Percentiles rank a stretch among this genome's conserved stretches.
Evolutionary conservation across 2,797 vertebrate species (phyloP).

Genomic region (Oreochromis mossambicus): DNA sequence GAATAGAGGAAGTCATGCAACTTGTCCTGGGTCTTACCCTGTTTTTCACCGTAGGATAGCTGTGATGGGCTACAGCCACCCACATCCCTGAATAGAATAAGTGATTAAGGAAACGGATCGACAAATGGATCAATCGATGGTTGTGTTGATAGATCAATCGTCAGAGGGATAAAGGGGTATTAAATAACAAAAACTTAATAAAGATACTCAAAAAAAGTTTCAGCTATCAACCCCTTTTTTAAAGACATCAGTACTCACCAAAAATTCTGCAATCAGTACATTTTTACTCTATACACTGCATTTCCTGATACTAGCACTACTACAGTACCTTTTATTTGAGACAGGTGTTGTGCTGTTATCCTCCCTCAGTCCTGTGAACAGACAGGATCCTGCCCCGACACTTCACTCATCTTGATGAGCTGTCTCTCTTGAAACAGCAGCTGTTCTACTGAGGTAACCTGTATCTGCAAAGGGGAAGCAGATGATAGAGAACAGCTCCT

Average conservation of each 20-base stretch:
- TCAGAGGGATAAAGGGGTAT: neutral
- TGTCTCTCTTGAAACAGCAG: constrained; percentile 37
- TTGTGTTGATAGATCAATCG: neutral
- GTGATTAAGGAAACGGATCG: neutral
- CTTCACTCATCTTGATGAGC: constrained; percentile 41
- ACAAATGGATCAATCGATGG: neutral
- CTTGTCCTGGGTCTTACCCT: neutral
- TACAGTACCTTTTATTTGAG: neutral
- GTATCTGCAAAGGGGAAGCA: neutral
- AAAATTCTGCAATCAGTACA: neutral
- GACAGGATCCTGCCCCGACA: constrained; percentile 11
- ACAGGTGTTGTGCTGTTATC: neutral
- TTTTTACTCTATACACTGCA: neutral
- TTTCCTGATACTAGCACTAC: neutral
- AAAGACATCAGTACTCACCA: neutral
- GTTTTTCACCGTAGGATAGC: neutral
- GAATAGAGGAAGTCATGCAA: neutral
- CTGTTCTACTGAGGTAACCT: constrained; percentile 7
- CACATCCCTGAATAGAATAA: neutral
- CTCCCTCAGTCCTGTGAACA: neutral
- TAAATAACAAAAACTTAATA: neutral
- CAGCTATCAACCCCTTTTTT: neutral
- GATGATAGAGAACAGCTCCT: neutral
- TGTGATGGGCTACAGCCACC: neutral
- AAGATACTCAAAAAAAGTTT: neutral